phyloP scores from a whole-genome alignment of 1,140 invertebrate species.

The Drosophila trapezifrons region DNA sequence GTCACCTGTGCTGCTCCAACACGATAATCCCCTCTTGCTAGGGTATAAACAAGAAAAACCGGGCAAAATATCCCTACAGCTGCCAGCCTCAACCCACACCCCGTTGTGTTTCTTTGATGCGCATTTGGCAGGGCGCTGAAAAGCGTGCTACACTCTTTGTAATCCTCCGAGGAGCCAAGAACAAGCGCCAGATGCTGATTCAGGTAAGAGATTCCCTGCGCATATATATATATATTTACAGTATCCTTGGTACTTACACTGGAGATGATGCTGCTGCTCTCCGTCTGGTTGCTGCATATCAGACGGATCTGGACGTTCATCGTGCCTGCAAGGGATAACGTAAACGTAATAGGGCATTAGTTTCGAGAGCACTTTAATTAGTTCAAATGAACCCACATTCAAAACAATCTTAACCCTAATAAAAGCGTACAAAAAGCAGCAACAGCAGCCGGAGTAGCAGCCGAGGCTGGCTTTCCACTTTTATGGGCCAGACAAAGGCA shows the following conservation, averaged over 20 bases:
- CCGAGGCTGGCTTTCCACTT: constrained; percentile 56
- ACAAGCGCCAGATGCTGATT: constrained; percentile 15
- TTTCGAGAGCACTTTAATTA: constrained; percentile 62
- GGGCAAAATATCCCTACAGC: constrained; percentile 16
- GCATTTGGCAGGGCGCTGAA: constrained; percentile 46
- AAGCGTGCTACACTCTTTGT: constrained; percentile 47
- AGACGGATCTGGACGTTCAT: constrained; percentile 78
- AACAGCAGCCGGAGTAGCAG: neutral
- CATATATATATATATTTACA: neutral
- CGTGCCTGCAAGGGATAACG: constrained; percentile 57
- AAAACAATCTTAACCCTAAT: constrained; percentile 72
- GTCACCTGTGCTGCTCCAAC: neutral
- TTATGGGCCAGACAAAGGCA: constrained; percentile 65
- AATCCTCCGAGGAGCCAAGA: constrained; percentile 21
- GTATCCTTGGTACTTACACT: constrained; percentile 63
- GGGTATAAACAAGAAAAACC: constrained; percentile 20
- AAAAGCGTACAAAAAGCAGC: constrained; percentile 60
- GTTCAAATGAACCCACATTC: constrained; percentile 52
- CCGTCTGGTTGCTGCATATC: constrained; percentile 70
- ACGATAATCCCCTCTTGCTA: neutral
- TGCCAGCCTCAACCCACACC: neutral
- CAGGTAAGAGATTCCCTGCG: constrained; percentile 1
- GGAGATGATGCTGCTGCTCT: constrained; percentile 52
- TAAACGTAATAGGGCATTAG: constrained; percentile 46
- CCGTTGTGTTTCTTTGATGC: constrained; percentile 48